A percentile compares a stretch with the other conserved stretches of the same genome.
Evolutionary conservation across 2,797 vertebrate genomes (phyloP).

Genomic region (Odontamblyopus rebecca): DNA sequence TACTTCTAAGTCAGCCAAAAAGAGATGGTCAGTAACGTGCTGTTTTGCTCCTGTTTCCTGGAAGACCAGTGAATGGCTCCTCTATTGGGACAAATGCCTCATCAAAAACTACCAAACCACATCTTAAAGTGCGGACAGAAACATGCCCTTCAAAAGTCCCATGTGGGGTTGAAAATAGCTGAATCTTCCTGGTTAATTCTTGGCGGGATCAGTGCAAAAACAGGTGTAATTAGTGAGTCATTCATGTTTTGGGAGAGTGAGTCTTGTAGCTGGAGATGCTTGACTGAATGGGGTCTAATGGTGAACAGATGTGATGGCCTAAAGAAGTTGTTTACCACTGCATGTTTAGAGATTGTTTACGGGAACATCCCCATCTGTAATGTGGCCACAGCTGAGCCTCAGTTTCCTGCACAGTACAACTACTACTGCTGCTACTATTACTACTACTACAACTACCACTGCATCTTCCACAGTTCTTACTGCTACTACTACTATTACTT

Average conservation of each 20-base stretch:
- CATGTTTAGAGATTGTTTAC: slow-evolving; percentile 41
- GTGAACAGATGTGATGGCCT: slow-evolving; percentile 73
- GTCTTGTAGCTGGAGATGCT: slow-evolving; percentile 13
- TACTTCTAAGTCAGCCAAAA: slow-evolving; percentile 21
- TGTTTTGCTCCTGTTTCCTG: slow-evolving; percentile 49
- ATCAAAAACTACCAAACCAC: slow-evolving; percentile 19
- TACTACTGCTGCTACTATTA: neutral
- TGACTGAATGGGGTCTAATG: slow-evolving; percentile 70
- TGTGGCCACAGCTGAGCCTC: slow-evolving; percentile 16
- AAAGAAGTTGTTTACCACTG: slow-evolving; percentile 63
- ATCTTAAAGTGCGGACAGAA: slow-evolving; percentile 18
- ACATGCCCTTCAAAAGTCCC: slow-evolving; percentile 31
- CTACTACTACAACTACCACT: neutral
- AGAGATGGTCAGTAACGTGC: slow-evolving; percentile 19
- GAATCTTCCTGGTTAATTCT: slow-evolving; percentile 15
- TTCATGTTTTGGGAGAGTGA: slow-evolving; percentile 16
- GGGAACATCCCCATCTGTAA: slow-evolving; percentile 22
- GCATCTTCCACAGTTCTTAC: neutral
- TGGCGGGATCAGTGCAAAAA: slow-evolving; percentile 24
- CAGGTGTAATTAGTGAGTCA: slow-evolving; percentile 48
- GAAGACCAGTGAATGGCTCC: slow-evolving; percentile 24
- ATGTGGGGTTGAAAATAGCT: slow-evolving; percentile 43
- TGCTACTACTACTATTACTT: neutral
- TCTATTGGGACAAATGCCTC: slow-evolving; percentile 5
- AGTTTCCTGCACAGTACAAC: slow-evolving; percentile 2